Percentiles rank a stretch among this genome's conserved stretches.
Evolutionary conservation across 2,113 vertebrate genomes (phyloP).

Genomic region (Sturnus vulgaris): DNA sequence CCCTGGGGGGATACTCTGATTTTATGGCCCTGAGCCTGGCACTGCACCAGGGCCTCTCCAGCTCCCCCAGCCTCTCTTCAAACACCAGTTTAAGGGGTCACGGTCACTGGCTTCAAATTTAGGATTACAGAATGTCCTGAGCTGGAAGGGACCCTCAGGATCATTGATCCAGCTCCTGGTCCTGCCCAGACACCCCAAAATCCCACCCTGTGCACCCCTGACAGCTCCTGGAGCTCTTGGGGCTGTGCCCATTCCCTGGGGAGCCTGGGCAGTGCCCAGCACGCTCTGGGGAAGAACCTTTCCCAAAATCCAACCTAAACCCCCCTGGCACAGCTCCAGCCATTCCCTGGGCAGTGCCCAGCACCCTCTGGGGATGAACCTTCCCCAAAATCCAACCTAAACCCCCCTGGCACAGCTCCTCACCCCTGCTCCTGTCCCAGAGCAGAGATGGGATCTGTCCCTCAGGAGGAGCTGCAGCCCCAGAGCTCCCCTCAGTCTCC

Average conservation of each 20-base stretch:
- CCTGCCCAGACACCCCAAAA: background rate
- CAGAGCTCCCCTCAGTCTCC: background rate
- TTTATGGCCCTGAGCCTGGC: background rate
- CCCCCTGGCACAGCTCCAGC: background rate
- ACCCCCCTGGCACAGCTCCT: background rate
- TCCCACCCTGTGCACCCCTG: background rate
- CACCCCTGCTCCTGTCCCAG: background rate
- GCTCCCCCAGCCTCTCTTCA: background rate
- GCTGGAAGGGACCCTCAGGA: background rate
- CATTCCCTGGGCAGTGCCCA: background rate
- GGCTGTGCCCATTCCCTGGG: background rate
- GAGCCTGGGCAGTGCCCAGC: background rate
- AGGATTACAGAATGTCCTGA: too few relatives aligned
- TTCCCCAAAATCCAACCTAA: background rate
- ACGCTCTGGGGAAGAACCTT: background rate
- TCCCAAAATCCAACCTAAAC: background rate
- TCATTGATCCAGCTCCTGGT: background rate
- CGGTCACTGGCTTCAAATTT: accelerated
- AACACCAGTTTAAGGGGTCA: background rate
- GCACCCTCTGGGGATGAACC: background rate
- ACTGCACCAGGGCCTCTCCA: background rate
- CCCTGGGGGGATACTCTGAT: background rate
- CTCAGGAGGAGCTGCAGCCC: background rate
- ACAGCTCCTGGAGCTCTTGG: background rate
- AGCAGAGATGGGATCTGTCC: background rate